These are phyloP conservation scores for Arctia plantaginis DNA, from an alignment of 2,888 invertebrate genomes.

Conservation along the genomic window DNA sequence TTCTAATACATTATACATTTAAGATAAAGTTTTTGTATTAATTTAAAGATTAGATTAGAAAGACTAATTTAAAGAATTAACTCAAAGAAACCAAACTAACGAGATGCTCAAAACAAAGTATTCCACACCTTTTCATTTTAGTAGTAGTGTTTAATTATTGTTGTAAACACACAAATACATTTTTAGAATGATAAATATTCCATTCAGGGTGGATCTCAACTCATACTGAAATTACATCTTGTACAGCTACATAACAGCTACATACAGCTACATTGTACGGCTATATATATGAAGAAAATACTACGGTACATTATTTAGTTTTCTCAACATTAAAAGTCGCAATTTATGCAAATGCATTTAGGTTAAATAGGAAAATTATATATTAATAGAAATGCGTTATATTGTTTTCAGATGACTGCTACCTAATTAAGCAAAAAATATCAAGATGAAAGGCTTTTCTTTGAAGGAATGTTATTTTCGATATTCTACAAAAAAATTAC, in stretches of 20 bases:
- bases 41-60: conserved; percentile 18
- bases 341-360: neutral
- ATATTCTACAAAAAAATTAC: too few relatives aligned
- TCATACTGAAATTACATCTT: too few relatives aligned
- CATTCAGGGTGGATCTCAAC: neutral
- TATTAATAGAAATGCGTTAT: neutral
- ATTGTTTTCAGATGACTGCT: neutral
- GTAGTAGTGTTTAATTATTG: conserved; percentile 27
- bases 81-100: conserved; percentile 22
- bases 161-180: conserved; percentile 3
- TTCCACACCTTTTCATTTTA: conserved; percentile 28
- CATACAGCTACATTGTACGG: too few relatives aligned
- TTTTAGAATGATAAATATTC: too few relatives aligned
- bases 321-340: neutral
- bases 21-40: conserved; percentile 16
- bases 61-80: conserved; percentile 24
- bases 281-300: too few relatives aligned
- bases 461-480: neutral
- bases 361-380: too few relatives aligned
- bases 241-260: too few relatives aligned
- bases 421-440: neutral
- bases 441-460: neutral
- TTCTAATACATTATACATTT: conserved; percentile 18
- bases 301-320: neutral
- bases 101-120: conserved; percentile 21